Evolutionary conservation across 2,888 invertebrate genomes (phyloP), one percentile per base, ranked within the genome.

Genomic region (Pristionchus japonicus): DNA sequence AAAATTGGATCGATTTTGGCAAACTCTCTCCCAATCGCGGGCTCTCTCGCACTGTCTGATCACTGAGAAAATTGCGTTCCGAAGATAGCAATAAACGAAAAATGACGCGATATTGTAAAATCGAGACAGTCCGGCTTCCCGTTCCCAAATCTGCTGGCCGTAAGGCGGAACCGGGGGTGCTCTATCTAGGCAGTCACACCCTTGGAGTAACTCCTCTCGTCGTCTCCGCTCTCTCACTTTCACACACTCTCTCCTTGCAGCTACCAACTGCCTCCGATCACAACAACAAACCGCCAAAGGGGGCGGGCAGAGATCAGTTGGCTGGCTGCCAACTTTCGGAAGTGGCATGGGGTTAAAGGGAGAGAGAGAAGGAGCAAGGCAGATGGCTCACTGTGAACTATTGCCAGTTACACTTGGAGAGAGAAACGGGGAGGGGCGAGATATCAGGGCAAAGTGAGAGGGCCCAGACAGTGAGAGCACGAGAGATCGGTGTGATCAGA

Each of bases 351-450:
- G 74, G 74, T 74, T 74, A 74, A 74, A 74, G 74, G 20, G 74
- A 40, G 67, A 34, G 34, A 34, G 64, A 27, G 67, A n/a, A n/a
- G n/a, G n/a, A n/a, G n/a, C n/a, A 34, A 67, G 74, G 74, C 74
- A 74, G 74, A 74, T 74, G 74, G 74, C 74, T 74, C 70, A 70
- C 74, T 74, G 74, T 74, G 74, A 74, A 74, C 74, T 74, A 74
- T 67, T 74, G 74, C 74, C 74, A 74, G 74, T 74, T 74, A 74
- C 74, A 74, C 74, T 74, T n/a, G 74, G 40, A 74, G 67, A 67
- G 67, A 67, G 67, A 27, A 34, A 67, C n/a, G 67, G 31, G 31
- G n/a, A n/a, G 40, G 20, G 20, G n/a, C 7, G 74, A 74, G 74
- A 40, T 37, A 74, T 23, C 23, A 23, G 6, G 74, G 20, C 20